phyloP scores from a whole-genome alignment of 2,888 invertebrate genomes.

The Agrotis clavis region DNA sequence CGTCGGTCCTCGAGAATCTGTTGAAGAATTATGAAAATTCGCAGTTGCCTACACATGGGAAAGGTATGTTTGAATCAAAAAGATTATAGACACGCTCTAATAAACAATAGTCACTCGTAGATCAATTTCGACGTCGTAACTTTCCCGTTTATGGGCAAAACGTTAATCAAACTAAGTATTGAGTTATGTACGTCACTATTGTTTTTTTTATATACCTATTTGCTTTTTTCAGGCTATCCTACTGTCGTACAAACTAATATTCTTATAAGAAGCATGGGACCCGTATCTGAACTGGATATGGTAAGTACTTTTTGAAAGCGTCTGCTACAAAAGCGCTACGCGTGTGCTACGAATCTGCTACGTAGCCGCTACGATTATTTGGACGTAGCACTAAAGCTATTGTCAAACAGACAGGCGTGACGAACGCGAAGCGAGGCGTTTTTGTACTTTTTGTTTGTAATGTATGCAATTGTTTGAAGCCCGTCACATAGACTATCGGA shows the following conservation, averaged over 20 bases:
- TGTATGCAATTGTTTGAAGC: too few species aligned
- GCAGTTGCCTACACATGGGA: slow-evolving; percentile 96
- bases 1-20: slow-evolving; percentile 95
- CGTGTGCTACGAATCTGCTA: slow-evolving; percentile 21
- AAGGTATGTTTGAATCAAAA: slow-evolving; percentile 93
- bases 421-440: too few species aligned
- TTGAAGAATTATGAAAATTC: slow-evolving; percentile 97
- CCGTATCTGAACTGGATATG: slow-evolving; percentile 97
- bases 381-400: background rate
- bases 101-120: slow-evolving; percentile 20
- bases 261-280: slow-evolving; percentile 97
- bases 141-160: slow-evolving; percentile 16
- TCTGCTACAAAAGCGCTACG: slow-evolving; percentile 16
- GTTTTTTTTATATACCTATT: slow-evolving; percentile 10
- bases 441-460: too few species aligned
- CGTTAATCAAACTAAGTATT: slow-evolving; percentile 52
- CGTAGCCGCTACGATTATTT: background rate
- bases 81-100: slow-evolving; percentile 3
- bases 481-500: too few species aligned
- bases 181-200: slow-evolving; percentile 19
- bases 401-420: too few species aligned
- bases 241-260: slow-evolving; percentile 97
- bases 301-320: slow-evolving; percentile 83
- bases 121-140: slow-evolving; percentile 13
- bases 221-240: slow-evolving; percentile 92